Conservation (phyloP, 1,140 invertebrate species). For the Lordiphosa stackelbergi region DNA sequence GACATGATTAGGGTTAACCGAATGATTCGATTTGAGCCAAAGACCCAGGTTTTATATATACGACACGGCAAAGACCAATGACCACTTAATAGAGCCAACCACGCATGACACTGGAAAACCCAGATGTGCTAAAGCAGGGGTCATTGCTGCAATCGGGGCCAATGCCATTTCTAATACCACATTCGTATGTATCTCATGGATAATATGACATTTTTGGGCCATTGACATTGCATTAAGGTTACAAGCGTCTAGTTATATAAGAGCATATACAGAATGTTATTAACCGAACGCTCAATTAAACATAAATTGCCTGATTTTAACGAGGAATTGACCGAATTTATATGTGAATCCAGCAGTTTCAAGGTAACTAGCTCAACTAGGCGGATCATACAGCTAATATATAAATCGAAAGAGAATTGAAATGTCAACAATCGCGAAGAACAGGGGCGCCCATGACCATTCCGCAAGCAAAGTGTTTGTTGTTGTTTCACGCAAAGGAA, state of each 20-base stretch:
- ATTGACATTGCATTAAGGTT: slow-evolving; percentile 57
- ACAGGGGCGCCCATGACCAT: no score
- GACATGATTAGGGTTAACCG: slow-evolving; percentile 33
- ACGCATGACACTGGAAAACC: slow-evolving; percentile 66
- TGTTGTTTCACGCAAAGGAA: no score
- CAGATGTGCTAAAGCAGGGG: slow-evolving; percentile 29
- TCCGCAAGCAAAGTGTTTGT: no score
- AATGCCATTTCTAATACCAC: slow-evolving; percentile 60
- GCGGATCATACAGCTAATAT: no score
- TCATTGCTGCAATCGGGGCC: slow-evolving; percentile 69
- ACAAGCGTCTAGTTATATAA: slow-evolving; percentile 5
- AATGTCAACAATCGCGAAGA: no score
- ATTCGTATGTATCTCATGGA: no score
- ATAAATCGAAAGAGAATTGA: no score
- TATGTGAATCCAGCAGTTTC: slow-evolving; percentile 24
- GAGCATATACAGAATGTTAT: slow-evolving; percentile 31
- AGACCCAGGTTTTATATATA: slow-evolving; percentile 51
- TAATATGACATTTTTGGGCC: slow-evolving; percentile 44
- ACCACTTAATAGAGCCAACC: slow-evolving; percentile 54
- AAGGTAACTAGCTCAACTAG: slow-evolving; percentile 18
- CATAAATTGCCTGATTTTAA: slow-evolving; percentile 38
- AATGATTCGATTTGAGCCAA: slow-evolving; percentile 34
- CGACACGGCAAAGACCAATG: slow-evolving; percentile 27
- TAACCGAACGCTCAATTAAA: slow-evolving; percentile 51
- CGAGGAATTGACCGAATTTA: slow-evolving; percentile 17